Conservation (phyloP, 2,113 vertebrate genomes). For the Camelus dromedarius region DNA sequence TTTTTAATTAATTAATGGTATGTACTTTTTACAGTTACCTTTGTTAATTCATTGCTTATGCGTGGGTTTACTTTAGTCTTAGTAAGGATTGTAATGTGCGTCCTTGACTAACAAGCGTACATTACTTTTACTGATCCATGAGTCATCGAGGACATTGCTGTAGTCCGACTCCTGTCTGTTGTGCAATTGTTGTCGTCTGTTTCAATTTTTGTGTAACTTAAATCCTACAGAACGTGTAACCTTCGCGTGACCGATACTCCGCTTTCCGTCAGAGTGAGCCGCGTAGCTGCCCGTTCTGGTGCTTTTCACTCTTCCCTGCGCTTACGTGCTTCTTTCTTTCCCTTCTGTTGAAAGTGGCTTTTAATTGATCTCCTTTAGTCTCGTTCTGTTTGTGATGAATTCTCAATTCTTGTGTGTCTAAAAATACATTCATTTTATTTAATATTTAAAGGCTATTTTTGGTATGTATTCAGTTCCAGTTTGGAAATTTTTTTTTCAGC, state of each 20-base stretch:
- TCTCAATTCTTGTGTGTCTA: not conserved
- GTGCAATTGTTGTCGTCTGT: not conserved
- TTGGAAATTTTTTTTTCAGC: not conserved
- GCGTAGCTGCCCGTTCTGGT: not conserved
- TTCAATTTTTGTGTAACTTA: not conserved
- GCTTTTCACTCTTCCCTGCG: not conserved
- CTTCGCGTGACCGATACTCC: not conserved
- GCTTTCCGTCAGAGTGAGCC: not conserved
- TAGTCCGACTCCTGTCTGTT: not conserved
- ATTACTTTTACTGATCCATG: not conserved
- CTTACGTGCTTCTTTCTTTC: not conserved
- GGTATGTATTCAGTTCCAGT: not conserved
- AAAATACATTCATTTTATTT: not conserved
- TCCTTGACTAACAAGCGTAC: not conserved
- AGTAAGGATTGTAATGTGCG: not conserved
- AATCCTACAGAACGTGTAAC: not conserved
- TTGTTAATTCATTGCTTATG: not conserved
- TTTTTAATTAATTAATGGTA: not conserved
- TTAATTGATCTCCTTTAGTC: not conserved
- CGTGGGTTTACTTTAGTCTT: not conserved
- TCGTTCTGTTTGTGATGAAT: not conserved
- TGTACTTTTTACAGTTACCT: not conserved
- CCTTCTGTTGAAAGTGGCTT: not conserved
- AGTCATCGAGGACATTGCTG: not conserved
- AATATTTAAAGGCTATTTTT: not conserved